These are phyloP conservation scores for Drosophila paramelanica DNA, from an alignment of 2,888 invertebrate genomes.

Conservation along the genomic window DNA sequence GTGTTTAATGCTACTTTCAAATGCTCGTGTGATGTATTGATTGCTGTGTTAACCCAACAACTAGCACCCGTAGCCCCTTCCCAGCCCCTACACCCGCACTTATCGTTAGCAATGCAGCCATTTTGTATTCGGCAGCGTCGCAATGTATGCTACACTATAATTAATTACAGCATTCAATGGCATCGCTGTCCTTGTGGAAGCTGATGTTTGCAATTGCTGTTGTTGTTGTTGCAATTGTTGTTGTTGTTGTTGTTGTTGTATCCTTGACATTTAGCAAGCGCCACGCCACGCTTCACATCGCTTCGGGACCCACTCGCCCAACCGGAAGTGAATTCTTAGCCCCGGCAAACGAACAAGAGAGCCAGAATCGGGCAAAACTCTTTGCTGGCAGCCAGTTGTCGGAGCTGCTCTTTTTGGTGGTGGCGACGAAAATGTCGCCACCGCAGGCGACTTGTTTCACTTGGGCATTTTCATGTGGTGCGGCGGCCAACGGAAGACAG, in stretches of 20 bases:
- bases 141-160: slow-evolving; percentile 69
- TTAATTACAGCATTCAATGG: slow-evolving; percentile 67
- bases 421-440: slow-evolving; percentile 39
- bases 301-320: slow-evolving; percentile 31
- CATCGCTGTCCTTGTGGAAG: slow-evolving; percentile 40
- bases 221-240: slow-evolving; percentile 6
- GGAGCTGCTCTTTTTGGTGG: slow-evolving; percentile 30
- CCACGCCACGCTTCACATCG: slow-evolving; percentile 30
- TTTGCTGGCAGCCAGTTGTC: slow-evolving; percentile 26
- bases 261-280: slow-evolving; percentile 71
- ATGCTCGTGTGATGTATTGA: slow-evolving; percentile 21
- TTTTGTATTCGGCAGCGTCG: slow-evolving; percentile 60
- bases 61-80: too few species aligned
- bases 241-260: slow-evolving; percentile 52
- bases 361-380: slow-evolving; percentile 23
- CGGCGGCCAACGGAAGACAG: neutral
- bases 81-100: neutral
- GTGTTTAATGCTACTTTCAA: slow-evolving; percentile 21
- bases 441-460: slow-evolving; percentile 19
- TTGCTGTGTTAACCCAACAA: neutral
- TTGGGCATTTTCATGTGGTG: slow-evolving; percentile 9
- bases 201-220: slow-evolving; percentile 19
- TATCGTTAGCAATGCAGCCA: slow-evolving; percentile 59
- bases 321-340: slow-evolving; percentile 45
- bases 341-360: slow-evolving; percentile 21